Conservation (phyloP, 2,113 vertebrate species). For the Amphilophus citrinellus region DNA sequence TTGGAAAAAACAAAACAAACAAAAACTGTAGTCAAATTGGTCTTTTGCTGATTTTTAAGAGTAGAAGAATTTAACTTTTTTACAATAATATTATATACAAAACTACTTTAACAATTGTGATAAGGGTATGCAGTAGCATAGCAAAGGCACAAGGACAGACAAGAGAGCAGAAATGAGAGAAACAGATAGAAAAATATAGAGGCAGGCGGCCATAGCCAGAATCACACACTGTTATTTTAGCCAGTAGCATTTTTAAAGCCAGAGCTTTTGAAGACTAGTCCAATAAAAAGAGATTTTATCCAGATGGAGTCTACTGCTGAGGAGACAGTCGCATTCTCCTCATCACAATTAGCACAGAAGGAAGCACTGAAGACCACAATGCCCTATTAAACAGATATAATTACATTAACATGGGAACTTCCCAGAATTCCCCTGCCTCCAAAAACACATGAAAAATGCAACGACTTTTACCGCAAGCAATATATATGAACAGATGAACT, state of each 20-base stretch:
- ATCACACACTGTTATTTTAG: slow-evolving; percentile 50
- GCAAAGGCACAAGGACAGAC: background rate
- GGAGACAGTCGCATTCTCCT: slow-evolving; percentile 56
- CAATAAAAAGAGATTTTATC: slow-evolving; percentile 68
- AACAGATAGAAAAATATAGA: slow-evolving; percentile 24
- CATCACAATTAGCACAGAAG: slow-evolving; percentile 66
- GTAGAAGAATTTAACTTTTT: background rate
- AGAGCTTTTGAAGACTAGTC: slow-evolving; percentile 51
- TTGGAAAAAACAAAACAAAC: background rate
- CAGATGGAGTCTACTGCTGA: slow-evolving; percentile 66
- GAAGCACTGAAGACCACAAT: slow-evolving; percentile 62
- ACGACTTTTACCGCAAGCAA: slow-evolving; percentile 43
- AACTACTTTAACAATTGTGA: background rate
- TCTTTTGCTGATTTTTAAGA: background rate
- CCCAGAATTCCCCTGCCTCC: slow-evolving; percentile 62
- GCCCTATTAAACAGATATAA: slow-evolving; percentile 64
- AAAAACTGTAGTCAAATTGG: too few relatives aligned
- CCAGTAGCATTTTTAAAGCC: slow-evolving; percentile 49
- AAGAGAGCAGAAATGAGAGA: slow-evolving; percentile 22
- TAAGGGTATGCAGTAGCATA: background rate
- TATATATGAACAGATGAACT: slow-evolving; percentile 35
- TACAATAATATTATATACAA: background rate
- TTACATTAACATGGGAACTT: slow-evolving; percentile 72
- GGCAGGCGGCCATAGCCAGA: slow-evolving; percentile 14
- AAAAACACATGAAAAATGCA: slow-evolving; percentile 53